A percentile compares a stretch with the other conserved stretches of the same genome.
Evolutionary conservation across 2,797 vertebrate species (phyloP).

Genomic region (Lepilemur septentrionalis): DNA sequence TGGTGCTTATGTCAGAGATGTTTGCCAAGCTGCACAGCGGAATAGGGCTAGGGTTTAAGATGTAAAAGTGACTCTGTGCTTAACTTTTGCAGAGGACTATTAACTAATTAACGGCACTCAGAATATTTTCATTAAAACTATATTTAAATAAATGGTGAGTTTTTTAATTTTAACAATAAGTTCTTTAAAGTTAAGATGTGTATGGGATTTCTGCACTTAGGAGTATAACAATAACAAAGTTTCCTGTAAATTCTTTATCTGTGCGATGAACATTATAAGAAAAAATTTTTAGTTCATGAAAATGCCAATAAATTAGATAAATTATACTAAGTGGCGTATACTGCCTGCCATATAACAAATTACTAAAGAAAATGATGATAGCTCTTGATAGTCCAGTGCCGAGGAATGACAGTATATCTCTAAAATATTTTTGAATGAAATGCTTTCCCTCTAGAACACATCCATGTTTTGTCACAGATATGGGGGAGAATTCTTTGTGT

Average conservation of each 20-base stretch:
- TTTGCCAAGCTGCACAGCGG: neutral
- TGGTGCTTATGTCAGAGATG: neutral
- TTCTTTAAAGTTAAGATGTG: neutral
- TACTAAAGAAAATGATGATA: neutral
- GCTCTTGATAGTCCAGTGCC: neutral
- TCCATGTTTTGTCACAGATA: neutral
- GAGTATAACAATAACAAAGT: neutral
- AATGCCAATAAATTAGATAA: neutral
- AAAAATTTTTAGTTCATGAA: neutral
- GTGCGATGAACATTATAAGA: neutral
- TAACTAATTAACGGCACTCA: neutral
- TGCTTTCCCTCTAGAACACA: neutral
- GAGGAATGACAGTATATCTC: neutral
- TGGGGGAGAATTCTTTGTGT: neutral
- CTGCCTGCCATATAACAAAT: neutral
- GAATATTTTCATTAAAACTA: constrained; percentile 8
- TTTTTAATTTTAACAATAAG: neutral
- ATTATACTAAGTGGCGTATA: neutral
- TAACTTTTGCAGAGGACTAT: neutral
- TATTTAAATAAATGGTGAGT: neutral
- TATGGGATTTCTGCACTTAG: neutral
- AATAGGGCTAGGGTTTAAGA: neutral
- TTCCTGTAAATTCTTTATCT: neutral
- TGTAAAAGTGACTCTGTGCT: neutral
- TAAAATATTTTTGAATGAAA: neutral